Conservation (phyloP, 2,888 invertebrate genomes). For the Limenitis camilla region DNA sequence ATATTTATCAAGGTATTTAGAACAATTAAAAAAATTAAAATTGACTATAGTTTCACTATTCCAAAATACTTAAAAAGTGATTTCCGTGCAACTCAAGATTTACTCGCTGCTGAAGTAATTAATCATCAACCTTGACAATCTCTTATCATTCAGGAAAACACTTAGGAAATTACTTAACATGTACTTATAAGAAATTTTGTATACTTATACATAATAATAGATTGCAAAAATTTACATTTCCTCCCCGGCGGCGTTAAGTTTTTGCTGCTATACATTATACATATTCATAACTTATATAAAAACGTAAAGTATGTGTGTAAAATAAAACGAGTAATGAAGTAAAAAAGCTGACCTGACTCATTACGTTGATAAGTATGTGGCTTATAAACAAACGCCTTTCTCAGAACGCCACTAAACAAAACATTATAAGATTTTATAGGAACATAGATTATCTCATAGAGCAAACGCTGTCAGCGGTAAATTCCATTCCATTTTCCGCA, state of each 20-base stretch:
- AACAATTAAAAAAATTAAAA: constrained; percentile 2
- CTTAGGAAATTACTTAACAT: constrained; percentile 33
- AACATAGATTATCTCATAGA: constrained; percentile 3
- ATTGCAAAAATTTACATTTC: constrained; percentile 13
- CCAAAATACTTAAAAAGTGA: constrained; percentile 30
- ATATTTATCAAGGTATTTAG: background rate
- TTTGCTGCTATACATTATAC: background rate
- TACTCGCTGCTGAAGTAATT: constrained; percentile 32
- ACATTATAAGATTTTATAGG: constrained; percentile 6
- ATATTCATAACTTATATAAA: background rate
- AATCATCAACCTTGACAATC: constrained; percentile 37
- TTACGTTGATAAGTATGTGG: background rate
- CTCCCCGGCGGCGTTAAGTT: background rate
- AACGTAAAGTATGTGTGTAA: background rate
- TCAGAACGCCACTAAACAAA: background rate
- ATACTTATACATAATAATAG: constrained; percentile 9
- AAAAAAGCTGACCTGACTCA: background rate
- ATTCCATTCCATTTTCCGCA: constrained; percentile 26
- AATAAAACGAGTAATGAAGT: background rate
- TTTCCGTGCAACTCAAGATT: constrained; percentile 33
- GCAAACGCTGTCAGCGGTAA: constrained; percentile 15
- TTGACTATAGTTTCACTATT: constrained; percentile 13
- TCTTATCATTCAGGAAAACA: constrained; percentile 38
- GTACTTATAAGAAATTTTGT: constrained; percentile 21
- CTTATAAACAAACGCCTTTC: constrained; percentile 1